Evolutionary conservation across 2,888 invertebrate genomes (phyloP), one percentile per base, ranked within the genome.

Genomic region (Phalangium opilio): DNA sequence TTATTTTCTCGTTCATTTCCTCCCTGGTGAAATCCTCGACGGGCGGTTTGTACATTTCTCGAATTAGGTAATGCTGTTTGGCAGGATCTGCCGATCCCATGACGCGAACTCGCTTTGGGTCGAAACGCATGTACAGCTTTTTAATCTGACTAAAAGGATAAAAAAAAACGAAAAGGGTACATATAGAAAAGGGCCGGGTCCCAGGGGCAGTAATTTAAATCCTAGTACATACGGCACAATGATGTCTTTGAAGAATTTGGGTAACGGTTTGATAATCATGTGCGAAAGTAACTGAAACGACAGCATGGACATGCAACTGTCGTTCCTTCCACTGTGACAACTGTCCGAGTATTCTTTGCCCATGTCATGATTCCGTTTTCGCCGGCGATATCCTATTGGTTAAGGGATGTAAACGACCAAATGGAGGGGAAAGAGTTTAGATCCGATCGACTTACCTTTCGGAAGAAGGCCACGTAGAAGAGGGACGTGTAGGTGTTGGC

Each of bases 1-100:
- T 64, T 43, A 69, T 61, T 55, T 70, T 70, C 58, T 70, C 70
- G 34, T 64, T 68, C 58, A 68, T 70, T 57, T 70, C 70, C 41
- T 61, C 60, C 7, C 68, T 57, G 1, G 69, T 67, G 52, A 70
- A 70, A 53, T 69, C 66, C 11, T 64, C 67, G 1, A 67, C 61
- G 7, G 56, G 52, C 3, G 67, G 66, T 52, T 70, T 70, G 27
- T 60, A 52, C 47, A 60, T 56, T 52, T 70, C 69, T 32, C 64
- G 53, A 44, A 67, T 62, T 11, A 69, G 44, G 46, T 61, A 62
- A 33, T 50, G 46, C 35, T 52, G 52, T 33, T 52, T 51, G n/a
- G 10, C 8, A 12, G 14, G 38, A 36, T 36, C 38, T 12, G 14
- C 12, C 8, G 38, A 36, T 15, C 15, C 15, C 5, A 8, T 15